Evolutionary conservation across 2,888 invertebrate species (phyloP), one percentile per base, ranked within the genome.

Genomic region (Spilosoma lubricipeda): DNA sequence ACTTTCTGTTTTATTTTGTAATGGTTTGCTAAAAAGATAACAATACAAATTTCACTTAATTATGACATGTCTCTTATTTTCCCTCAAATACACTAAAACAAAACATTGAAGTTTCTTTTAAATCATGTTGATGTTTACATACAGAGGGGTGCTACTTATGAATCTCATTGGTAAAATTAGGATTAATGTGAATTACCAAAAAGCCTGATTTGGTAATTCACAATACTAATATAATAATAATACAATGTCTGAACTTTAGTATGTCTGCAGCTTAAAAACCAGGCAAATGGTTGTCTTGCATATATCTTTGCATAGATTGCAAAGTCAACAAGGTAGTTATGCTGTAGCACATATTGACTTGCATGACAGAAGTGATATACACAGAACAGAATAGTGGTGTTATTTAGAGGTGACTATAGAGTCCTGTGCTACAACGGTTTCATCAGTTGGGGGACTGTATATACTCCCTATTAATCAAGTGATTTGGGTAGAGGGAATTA

Each of bases 1-100:
- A 27, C 52, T 63, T 76, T 33, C 30, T 72, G 59, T 82, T 82
- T 82, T 70, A 75, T 74, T 82, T 70, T 42, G 45, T 7, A 30
- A 68, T 33, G 23, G 3, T 0, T 27, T 15, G 27, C 13, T 59
- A 15, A 59, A 27, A 48, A 20, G 20, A 48, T 39, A 48, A 45
- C 42, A 42, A 45, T 13, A 15, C 45, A 45, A 15, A 45, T 45
- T 45, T 15, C 45, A 45, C 15, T 11, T 1, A 15, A 11, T 39
- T 39, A 4, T 39, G 39, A 45, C 18, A 5, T 48, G 20, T 48
- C 20, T 48, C 5, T 20, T 48, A 5, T 20, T 52, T 23, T 8
- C 8, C 7, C 7, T 8, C 23, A 52, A 7, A 1, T 52, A 23
- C 52, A 52, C 23, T 23, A 11, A 0, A 23, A 52, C 5, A 20